A percentile compares a stretch with the other conserved stretches of the same genome.
Conservation (phyloP, 1,140 invertebrate species). For the Cryptotermes secundus region DNA sequence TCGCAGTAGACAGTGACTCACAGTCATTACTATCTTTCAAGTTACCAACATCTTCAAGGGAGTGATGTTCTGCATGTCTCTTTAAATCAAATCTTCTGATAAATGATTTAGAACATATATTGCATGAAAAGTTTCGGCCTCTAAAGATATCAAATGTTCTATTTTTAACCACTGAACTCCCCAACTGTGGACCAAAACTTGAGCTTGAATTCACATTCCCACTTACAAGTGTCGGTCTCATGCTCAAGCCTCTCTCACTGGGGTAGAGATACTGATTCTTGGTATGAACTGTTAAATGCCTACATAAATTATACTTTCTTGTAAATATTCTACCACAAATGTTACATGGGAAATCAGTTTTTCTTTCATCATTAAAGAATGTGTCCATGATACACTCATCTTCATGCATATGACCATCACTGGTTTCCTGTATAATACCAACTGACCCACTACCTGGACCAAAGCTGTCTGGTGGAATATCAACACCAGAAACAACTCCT, state of each 20-base stretch:
- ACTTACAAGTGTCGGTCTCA: no score
- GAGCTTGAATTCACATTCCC: no score
- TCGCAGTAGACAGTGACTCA: slow-evolving; percentile 48
- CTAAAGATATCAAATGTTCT: no score
- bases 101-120: neutral
- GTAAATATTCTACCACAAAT: slow-evolving; percentile 39
- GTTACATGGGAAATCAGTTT: slow-evolving; percentile 29
- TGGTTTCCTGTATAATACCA: no score
- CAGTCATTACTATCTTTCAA: slow-evolving; percentile 42
- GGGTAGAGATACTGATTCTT: neutral
- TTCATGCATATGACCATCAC: no score
- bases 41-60: neutral
- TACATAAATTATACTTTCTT: slow-evolving; percentile 36
- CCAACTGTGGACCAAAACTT: no score
- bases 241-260: no score
- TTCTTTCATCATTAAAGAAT: no score
- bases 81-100: slow-evolving; percentile 15
- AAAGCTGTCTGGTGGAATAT: neutral
- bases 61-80: slow-evolving; percentile 19
- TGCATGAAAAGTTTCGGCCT: neutral
- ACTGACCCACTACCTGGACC: no score
- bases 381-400: no score
- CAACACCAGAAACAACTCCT: neutral
- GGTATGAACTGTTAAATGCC: slow-evolving; percentile 35
- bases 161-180: no score